Evolutionary conservation across 2,797 vertebrate species (phyloP).

Genomic region (Sternotherus odoratus): DNA sequence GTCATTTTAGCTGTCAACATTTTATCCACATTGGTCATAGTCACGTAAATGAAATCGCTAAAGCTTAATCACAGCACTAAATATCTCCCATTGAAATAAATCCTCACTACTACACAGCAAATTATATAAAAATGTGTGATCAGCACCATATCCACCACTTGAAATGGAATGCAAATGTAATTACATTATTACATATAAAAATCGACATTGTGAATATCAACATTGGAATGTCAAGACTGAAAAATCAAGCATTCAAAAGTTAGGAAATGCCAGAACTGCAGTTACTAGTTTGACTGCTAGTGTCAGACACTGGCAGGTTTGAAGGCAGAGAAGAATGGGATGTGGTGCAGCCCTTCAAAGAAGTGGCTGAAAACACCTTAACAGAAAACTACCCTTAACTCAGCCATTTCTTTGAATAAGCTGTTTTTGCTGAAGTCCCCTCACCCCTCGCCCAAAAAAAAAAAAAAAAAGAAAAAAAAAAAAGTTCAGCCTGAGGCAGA

Average conservation of each 20-base stretch:
- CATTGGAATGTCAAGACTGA: not conserved
- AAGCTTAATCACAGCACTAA: not conserved
- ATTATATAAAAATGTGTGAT: not conserved
- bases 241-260: not conserved
- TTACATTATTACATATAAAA: not conserved
- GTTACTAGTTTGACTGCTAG: not conserved
- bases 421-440: not conserved
- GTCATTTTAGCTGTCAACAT: not conserved
- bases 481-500: not conserved
- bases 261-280: not conserved
- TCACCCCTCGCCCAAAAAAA: fast-evolving
- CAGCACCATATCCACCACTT: not conserved
- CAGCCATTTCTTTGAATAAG: not conserved
- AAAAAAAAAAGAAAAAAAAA: not conserved
- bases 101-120: not conserved
- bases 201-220: not conserved
- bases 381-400: not conserved
- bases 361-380: not conserved
- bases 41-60: not conserved
- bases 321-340: not conserved
- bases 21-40: not conserved
- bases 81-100: not conserved
- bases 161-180: fast-evolving
- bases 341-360: not conserved
- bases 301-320: not conserved